phyloP scores from a whole-genome alignment of 2,113 vertebrate species.

The Epinephelus fuscoguttatus region DNA sequence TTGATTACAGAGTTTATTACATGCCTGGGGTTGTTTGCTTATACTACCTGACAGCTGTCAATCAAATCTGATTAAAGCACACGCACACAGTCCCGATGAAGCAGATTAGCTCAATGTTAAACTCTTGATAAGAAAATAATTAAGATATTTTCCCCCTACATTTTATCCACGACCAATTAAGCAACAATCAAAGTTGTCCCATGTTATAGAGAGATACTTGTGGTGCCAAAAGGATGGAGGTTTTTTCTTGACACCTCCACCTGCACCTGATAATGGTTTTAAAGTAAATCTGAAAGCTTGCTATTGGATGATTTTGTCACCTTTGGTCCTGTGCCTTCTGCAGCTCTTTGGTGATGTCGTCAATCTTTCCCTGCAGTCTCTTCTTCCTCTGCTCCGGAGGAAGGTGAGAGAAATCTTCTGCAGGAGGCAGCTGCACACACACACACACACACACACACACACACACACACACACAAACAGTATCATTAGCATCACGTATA shows the following conservation, averaged over 20 bases:
- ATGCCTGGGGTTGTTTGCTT: not conserved
- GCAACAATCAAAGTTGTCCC: not conserved
- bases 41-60: not conserved
- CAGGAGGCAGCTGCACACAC: constrained; percentile 56
- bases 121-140: no score
- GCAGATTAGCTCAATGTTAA: no score
- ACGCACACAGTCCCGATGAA: not conserved
- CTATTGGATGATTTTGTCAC: constrained; percentile 69
- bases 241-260: not conserved
- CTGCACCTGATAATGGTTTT: not conserved
- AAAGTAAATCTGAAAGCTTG: not conserved
- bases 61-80: not conserved
- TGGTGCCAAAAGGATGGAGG: not conserved
- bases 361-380: constrained; percentile 80
- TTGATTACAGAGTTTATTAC: no score
- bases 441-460: constrained; percentile 1
- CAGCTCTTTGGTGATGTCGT: constrained; percentile 91
- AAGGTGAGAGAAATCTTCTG: constrained; percentile 83
- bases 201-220: not conserved
- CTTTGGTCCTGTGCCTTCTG: constrained; percentile 94
- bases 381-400: constrained; percentile 83
- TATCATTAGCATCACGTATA: not conserved
- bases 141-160: no score
- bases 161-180: not conserved
- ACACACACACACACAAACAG: constrained; percentile 28